Conservation (phyloP, 2,888 invertebrate genomes). For the Drosophila quinaria region DNA sequence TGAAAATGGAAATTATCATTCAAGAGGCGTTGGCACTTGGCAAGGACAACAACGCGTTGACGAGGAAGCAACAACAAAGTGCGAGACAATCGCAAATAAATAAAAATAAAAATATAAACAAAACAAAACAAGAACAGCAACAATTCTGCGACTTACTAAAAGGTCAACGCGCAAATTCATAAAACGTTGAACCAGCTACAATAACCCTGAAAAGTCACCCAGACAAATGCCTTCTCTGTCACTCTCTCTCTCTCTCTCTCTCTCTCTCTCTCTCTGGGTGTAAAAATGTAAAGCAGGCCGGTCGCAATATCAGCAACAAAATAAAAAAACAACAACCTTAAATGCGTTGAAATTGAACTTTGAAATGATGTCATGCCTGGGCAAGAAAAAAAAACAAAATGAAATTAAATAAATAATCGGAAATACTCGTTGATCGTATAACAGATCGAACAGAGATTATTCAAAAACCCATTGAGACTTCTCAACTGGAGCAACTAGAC, state of each 20-base stretch:
- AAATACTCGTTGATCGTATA: slow-evolving; percentile 15
- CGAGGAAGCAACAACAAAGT: slow-evolving; percentile 52
- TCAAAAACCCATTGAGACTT: slow-evolving; percentile 12
- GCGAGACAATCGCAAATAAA: slow-evolving; percentile 22
- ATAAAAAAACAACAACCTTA: slow-evolving; percentile 8
- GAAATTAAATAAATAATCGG: slow-evolving; percentile 22
- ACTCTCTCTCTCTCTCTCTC: background rate
- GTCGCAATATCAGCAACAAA: slow-evolving; percentile 39
- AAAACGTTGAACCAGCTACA: slow-evolving; percentile 64
- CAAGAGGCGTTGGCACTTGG: slow-evolving; percentile 65
- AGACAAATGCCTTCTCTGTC: background rate
- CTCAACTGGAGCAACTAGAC: slow-evolving; percentile 1
- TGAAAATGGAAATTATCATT: slow-evolving; percentile 1
- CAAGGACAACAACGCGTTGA: slow-evolving; percentile 62
- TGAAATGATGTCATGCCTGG: slow-evolving; percentile 52
- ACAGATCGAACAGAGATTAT: slow-evolving; percentile 24
- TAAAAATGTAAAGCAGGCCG: slow-evolving; percentile 66
- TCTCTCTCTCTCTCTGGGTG: slow-evolving; percentile 24
- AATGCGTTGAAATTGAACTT: slow-evolving; percentile 34
- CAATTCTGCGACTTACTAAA: slow-evolving; percentile 45
- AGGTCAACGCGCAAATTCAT: slow-evolving; percentile 73
- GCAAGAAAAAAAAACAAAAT: no score
- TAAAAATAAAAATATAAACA: slow-evolving; percentile 18
- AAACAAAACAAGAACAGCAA: slow-evolving; percentile 21
- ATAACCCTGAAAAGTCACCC: slow-evolving; percentile 48